Base-by-base conservation (phyloP, 2,888 invertebrate genomes). In the Caenorhabditis sinica region DNA sequence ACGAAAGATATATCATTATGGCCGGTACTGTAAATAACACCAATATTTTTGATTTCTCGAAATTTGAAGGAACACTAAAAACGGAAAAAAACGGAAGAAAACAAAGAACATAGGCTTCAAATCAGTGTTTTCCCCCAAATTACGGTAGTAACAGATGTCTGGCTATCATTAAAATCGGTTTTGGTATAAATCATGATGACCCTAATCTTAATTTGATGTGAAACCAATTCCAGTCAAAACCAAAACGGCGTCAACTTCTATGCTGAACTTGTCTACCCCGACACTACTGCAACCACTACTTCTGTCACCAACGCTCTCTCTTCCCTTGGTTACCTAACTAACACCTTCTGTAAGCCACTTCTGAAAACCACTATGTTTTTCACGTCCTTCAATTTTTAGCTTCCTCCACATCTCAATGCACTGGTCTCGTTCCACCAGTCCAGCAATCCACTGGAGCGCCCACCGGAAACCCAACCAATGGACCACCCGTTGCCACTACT, bases 191-290 rank as follows among this genome's bases (percentile, higher is more conserved):
- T n/a, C n/a, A n/a, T n/a, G n/a, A n/a, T n/a, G n/a, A n/a, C n/a
- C n/a, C n/a, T n/a, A n/a, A n/a, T n/a, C n/a, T n/a, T n/a, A n/a
- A n/a, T n/a, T n/a, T n/a, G n/a, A n/a, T n/a, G n/a, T n/a, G 6
- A 49, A 1, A 49, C 4, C 1, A 15, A 56, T 66, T 82, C 23
- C 36, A 83, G 83, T 3, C 65, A 79, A 58, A 74, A 56, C 6
- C 53, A 40, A 23, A 74, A 63, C 45, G 83, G 83, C 25, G 83
- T 83, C 15, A 79, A 83, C 36, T 83, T 83, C 43, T 83, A 79
- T 30, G 40, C 74, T 0, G 61, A 79, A 58, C 71, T 83, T 6
- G 15, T 83, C 9, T 83, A 74, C 45, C 23, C 68, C 2, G 74
- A 68, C 43, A 17, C 58, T 4, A n/a, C 51, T 6, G 79, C 61